Percentiles rank a stretch among this genome's conserved stretches.
These are phyloP conservation scores for Diogma glabrata DNA, from an alignment of 2,888 invertebrate species.

Conservation along the genomic window DNA sequence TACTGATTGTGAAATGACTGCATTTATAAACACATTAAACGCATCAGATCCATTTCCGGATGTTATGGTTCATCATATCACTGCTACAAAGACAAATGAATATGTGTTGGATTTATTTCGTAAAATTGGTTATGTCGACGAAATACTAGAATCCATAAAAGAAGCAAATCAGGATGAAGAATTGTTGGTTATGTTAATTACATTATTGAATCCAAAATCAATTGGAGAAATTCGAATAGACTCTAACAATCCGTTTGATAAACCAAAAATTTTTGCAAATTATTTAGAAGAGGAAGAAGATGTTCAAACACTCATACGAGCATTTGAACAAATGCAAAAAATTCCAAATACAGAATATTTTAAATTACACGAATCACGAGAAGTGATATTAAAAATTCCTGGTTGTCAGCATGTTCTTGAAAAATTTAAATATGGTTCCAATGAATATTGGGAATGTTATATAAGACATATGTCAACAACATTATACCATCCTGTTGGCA, in stretches of 20 bases:
- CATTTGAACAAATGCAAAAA: conserved; percentile 32
- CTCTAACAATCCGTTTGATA: background rate
- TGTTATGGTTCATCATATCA: conserved; percentile 41
- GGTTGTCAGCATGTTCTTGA: too few species aligned
- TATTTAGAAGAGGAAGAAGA: conserved; percentile 48
- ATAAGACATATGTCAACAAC: conserved; percentile 70
- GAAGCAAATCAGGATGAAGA: background rate
- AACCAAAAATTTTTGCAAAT: conserved; percentile 33
- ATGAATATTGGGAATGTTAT: conserved; percentile 80
- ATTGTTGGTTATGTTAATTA: conserved; percentile 10
- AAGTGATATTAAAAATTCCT: conserved; percentile 43
- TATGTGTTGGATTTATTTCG: too few species aligned
- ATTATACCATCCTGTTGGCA: conserved; percentile 78
- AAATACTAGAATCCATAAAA: too few species aligned
- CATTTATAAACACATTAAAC: conserved; percentile 43
- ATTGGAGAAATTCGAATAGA: conserved; percentile 42
- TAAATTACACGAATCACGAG: conserved; percentile 29
- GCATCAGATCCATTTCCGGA: conserved; percentile 43
- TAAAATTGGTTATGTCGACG: too few species aligned
- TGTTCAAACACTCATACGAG: conserved; percentile 37
- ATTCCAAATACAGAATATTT: conserved; percentile 36
- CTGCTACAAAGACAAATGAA: too few species aligned
- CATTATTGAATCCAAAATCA: conserved; percentile 40
- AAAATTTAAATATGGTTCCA: conserved; percentile 33
- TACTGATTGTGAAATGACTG: conserved; percentile 39